Evolutionary conservation across 2,113 vertebrate species (phyloP), one percentile per base, ranked within the genome.

Genomic region (Puma concolor): DNA sequence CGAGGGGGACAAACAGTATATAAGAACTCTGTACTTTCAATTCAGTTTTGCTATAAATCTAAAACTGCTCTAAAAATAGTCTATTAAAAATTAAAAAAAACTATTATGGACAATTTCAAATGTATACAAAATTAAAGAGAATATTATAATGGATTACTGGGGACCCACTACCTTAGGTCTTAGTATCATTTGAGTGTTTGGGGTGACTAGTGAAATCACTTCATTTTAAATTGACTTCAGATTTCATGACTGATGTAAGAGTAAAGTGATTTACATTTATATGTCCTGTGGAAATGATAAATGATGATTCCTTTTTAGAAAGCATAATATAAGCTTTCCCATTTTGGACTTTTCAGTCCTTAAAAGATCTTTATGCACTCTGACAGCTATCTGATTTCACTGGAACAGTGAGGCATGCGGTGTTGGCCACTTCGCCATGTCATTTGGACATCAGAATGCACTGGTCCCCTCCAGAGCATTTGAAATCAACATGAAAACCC

Each of bases 51-150:
- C 25, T 67, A 3, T 0, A 27, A 90, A 74, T 36, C 63, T 41
- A 63, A 97, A 94, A 63, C 14, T 83, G n/a, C 54, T 87, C 41
- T 92, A 74, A 67, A 92, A 95, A 93, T 74, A 91, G 25, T 60
- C 9, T 71, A 52, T 60, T 88, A 83, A 50, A 77, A 92, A 29
- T 33, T 38, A 74, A 60, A 36, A 89, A 89, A 88, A 91, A 48
- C 38, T 52, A 82, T 52, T 72, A 74, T 77, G 36, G 21, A 93
- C 87, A 86, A 36, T 64, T 94, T 48, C 48, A 60, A 92, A 77
- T 36, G 41, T 91, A 79, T 29, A 66, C 21, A 95, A 67, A 93
- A 95, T 91, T 88, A 85, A n/a, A 31, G 38, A 48, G 50, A 93
- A 44, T 74, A 57, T 63, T 87, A 9, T 76, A 91, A 97, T 74